phyloP scores from a whole-genome alignment of 2,797 vertebrate genomes.

The Sebastolobus altivelis region DNA sequence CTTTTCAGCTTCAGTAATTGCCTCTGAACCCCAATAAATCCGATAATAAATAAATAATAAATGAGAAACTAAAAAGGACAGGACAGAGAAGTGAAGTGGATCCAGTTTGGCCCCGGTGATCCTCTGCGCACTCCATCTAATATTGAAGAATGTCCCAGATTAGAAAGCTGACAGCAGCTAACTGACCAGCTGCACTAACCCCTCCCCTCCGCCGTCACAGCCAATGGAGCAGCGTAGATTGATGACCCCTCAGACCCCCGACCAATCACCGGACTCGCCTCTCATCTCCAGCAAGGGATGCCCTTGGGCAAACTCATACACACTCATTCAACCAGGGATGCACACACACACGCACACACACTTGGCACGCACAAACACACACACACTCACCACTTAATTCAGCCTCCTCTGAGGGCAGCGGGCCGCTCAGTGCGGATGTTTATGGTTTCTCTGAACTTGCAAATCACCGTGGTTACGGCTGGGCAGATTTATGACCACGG shows the following conservation, averaged over 20 bases:
- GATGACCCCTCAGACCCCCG: slow-evolving; percentile 66
- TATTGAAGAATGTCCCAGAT: slow-evolving; percentile 80
- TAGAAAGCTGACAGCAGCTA: slow-evolving; percentile 79
- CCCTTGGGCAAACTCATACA: slow-evolving; percentile 72
- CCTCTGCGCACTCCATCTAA: slow-evolving; percentile 64
- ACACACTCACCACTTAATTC: slow-evolving; percentile 76
- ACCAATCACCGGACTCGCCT: slow-evolving; percentile 67
- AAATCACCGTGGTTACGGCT: slow-evolving; percentile 79
- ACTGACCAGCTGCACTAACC: slow-evolving; percentile 77
- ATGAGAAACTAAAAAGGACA: slow-evolving; percentile 20
- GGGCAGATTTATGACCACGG: slow-evolving; percentile 75
- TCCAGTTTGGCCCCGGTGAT: slow-evolving; percentile 55
- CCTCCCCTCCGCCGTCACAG: slow-evolving; percentile 74
- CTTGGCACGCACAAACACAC: not conserved
- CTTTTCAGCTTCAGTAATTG: slow-evolving; percentile 9
- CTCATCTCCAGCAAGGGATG: slow-evolving; percentile 64
- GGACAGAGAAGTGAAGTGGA: slow-evolving; percentile 37
- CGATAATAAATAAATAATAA: slow-evolving; percentile 24
- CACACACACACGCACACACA: slow-evolving; percentile 22
- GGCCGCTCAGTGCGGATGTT: slow-evolving; percentile 73
- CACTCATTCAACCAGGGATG: slow-evolving; percentile 19
- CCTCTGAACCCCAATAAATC: not conserved
- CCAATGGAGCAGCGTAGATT: slow-evolving; percentile 78
- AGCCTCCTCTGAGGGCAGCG: slow-evolving; percentile 67
- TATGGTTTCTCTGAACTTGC: slow-evolving; percentile 83